A percentile compares a stretch with the other conserved stretches of the same genome.
phyloP scores from a whole-genome alignment of 2,113 vertebrate genomes.

The Python bivittatus region DNA sequence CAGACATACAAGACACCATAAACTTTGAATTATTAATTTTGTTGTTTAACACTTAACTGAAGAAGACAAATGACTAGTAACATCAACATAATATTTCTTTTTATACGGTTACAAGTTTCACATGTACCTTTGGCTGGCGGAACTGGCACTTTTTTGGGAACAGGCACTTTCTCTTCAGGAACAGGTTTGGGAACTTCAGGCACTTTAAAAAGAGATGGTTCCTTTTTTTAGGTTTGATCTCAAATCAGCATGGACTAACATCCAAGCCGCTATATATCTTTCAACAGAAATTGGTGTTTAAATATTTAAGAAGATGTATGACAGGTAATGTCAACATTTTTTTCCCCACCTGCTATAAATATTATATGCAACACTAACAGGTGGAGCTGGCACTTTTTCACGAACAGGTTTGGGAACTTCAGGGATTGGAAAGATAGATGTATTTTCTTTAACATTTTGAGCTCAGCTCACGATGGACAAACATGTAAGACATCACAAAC shows the following conservation, averaged over 20 bases:
- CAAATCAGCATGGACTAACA: neutral
- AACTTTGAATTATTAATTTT: neutral
- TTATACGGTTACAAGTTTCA: neutral
- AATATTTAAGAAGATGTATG: neutral
- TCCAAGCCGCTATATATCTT: neutral
- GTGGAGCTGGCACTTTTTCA: conserved; percentile 69
- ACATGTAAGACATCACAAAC: conserved; percentile 45
- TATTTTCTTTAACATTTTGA: neutral
- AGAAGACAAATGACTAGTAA: neutral
- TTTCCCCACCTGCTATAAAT: neutral
- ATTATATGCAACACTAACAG: neutral
- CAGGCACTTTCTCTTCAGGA: conserved; percentile 70
- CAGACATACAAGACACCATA: neutral
- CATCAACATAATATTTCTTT: neutral
- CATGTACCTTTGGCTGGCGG: conserved; percentile 73
- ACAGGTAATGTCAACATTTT: neutral
- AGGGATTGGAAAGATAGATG: neutral
- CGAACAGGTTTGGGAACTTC: conserved; percentile 67
- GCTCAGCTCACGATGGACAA: neutral
- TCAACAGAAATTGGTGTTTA: neutral
- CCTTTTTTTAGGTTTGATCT: neutral
- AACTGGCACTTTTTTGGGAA: conserved; percentile 70
- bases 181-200: conserved; percentile 69
- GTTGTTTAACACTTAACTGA: neutral
- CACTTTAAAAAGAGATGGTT: conserved; percentile 72